Evolutionary conservation across 2,113 vertebrate species (phyloP).

Genomic region (Nycticryphes semicollaris): DNA sequence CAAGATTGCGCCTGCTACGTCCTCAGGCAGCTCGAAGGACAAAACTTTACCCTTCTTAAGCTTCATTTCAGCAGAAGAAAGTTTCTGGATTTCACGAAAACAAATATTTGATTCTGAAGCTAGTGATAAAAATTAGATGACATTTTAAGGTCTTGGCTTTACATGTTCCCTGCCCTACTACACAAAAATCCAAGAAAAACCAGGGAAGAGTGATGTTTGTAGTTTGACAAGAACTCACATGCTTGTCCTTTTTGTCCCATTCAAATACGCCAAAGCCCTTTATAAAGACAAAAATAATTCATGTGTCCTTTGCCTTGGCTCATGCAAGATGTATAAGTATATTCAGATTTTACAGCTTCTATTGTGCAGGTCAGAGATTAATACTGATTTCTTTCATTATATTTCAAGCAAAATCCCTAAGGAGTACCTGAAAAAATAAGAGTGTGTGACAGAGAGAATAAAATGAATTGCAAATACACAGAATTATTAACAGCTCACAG

Average conservation of each 20-base stretch:
- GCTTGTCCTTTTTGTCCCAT: background rate
- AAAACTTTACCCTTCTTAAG: background rate
- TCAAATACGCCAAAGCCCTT: background rate
- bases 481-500: constrained; percentile 10
- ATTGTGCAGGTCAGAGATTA: constrained; percentile 38
- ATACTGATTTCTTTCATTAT: constrained; percentile 18
- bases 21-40: background rate
- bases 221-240: background rate
- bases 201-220: background rate
- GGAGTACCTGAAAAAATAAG: constrained; percentile 36
- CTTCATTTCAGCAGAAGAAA: background rate
- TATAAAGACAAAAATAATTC: constrained; percentile 10
- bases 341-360: constrained; percentile 26
- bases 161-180: background rate
- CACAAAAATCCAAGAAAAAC: background rate
- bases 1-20: constrained; percentile 13
- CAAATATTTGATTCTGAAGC: constrained; percentile 45
- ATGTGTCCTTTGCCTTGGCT: constrained; percentile 12
- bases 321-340: constrained; percentile 35
- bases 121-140: background rate
- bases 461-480: constrained; percentile 48
- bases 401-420: constrained; percentile 28
- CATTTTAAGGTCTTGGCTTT: constrained; percentile 27
- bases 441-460: background rate
- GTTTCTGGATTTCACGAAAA: constrained; percentile 7